Conservation (phyloP, 2,797 vertebrate genomes). For the Pteropus rufus region DNA sequence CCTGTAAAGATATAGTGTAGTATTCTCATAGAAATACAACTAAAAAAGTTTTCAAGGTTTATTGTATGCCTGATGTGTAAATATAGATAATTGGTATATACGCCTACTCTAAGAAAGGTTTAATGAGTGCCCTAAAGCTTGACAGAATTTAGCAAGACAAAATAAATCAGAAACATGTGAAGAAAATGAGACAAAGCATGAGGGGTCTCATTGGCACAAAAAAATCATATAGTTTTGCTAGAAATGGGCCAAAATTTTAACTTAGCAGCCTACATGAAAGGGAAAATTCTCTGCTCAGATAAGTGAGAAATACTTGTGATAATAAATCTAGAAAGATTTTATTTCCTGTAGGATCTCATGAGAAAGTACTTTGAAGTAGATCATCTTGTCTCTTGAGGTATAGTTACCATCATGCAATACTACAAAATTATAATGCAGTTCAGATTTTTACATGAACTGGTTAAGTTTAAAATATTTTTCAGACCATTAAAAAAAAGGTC, state of each 20-base stretch:
- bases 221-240: neutral
- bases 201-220: neutral
- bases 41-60: neutral
- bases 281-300: neutral
- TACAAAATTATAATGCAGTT: neutral
- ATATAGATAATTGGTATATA: neutral
- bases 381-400: neutral
- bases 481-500: neutral
- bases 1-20: neutral
- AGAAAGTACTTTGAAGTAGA: neutral
- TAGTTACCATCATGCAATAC: too few species aligned
- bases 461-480: neutral
- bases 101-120: neutral
- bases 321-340: neutral
- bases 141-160: slow-evolving; percentile 15
- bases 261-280: neutral
- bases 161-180: neutral
- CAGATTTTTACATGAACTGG: neutral
- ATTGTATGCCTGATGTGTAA: neutral
- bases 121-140: neutral
- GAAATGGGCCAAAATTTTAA: neutral
- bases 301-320: neutral
- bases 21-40: neutral
- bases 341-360: neutral
- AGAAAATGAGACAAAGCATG: neutral